phyloP scores from a whole-genome alignment of 2,113 vertebrate species.

The human region GRCh38 chr7:152173001-152173500 shows the following conservation, averaged over 20 bases:
- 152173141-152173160: background rate
- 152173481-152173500: background rate
- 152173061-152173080: background rate
- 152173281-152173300: background rate
- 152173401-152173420: background rate
- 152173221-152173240: background rate
- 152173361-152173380: background rate
- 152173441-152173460: accelerated
- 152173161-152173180: background rate
- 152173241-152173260: background rate
- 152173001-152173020: background rate
- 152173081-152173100: background rate
- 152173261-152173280: background rate
- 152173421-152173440: background rate
- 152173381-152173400: accelerated
- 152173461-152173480: background rate
- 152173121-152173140: background rate
- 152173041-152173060: background rate
- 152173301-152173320: background rate
- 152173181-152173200: background rate
- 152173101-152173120: background rate
- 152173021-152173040: background rate
- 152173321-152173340: background rate
- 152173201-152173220: background rate
- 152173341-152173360: background rate